Conservation (phyloP, 2,113 vertebrate genomes). For the Ailuropoda melanoleuca region DNA sequence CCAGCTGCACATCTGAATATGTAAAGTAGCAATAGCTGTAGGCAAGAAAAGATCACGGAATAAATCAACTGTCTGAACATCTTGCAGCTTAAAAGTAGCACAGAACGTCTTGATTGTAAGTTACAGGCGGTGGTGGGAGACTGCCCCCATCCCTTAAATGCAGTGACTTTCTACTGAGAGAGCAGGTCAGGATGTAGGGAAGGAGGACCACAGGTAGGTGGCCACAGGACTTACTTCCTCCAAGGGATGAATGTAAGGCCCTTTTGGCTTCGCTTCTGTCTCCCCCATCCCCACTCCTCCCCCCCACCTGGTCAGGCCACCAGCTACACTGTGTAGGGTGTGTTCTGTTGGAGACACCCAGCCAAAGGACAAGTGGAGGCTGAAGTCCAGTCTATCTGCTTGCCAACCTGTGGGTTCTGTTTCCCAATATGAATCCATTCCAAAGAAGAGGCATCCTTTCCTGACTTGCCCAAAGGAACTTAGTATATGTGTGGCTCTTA, state of each 20-base stretch:
- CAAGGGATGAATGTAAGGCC: not conserved
- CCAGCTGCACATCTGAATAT: constrained; percentile 17
- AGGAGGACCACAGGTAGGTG: not conserved
- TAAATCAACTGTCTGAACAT: not conserved
- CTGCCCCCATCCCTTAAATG: not conserved
- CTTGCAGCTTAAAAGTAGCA: not conserved
- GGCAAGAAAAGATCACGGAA: constrained; percentile 3
- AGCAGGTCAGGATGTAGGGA: not conserved
- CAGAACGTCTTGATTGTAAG: not conserved
- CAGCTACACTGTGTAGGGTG: no score
- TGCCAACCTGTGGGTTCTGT: not conserved
- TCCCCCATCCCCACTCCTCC: no score
- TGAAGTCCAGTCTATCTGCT: not conserved
- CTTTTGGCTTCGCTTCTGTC: not conserved
- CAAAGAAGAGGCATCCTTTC: not conserved
- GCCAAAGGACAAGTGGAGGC: not conserved
- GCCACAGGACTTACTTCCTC: not conserved
- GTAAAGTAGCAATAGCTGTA: constrained; percentile 12
- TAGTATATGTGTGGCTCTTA: not conserved
- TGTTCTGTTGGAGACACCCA: not conserved
- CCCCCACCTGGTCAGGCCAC: not conserved
- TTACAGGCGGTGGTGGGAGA: not conserved
- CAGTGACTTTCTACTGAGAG: not conserved
- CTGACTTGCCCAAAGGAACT: not conserved
- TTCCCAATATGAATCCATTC: not conserved